These are phyloP conservation scores for Brachionus calyciflorus DNA, from an alignment of 1,140 invertebrate genomes.

Conservation along the genomic window DNA sequence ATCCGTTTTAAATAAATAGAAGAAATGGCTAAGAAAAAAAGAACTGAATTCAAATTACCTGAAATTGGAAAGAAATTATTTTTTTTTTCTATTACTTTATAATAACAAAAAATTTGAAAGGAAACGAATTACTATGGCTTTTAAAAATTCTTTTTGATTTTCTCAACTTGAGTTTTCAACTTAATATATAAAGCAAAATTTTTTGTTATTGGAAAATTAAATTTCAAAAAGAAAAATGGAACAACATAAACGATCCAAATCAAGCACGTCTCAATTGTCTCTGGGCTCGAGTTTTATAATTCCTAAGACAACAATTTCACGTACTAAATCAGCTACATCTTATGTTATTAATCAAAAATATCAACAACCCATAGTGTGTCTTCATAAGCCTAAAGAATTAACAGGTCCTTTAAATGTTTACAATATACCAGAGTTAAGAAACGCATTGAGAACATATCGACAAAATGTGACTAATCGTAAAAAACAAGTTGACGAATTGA, in stretches of 20 bases:
- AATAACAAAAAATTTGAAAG: too few relatives aligned
- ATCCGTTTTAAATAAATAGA: too few relatives aligned
- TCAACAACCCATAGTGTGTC: background rate
- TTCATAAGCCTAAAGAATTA: conserved; percentile 6
- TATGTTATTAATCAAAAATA: conserved; percentile 16
- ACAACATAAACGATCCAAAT: background rate
- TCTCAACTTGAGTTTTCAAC: too few relatives aligned
- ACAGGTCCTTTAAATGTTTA: conserved; percentile 9
- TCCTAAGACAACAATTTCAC: background rate
- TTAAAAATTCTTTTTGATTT: too few relatives aligned
- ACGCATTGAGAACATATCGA: background rate
- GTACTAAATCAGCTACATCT: background rate
- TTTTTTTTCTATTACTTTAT: too few relatives aligned
- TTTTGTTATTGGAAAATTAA: background rate
- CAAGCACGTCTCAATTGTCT: background rate
- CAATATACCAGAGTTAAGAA: conserved; percentile 23
- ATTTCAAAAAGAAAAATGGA: background rate
- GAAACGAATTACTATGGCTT: too few relatives aligned
- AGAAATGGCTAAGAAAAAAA: too few relatives aligned
- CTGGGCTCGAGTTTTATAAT: background rate
- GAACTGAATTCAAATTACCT: too few relatives aligned
- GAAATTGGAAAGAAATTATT: too few relatives aligned
- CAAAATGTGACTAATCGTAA: background rate
- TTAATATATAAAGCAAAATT: background rate
- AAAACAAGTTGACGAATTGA: background rate